A percentile compares a stretch with the other conserved stretches of the same genome.
These are phyloP conservation scores for Dioctria linearis DNA, from an alignment of 2,888 invertebrate species.

Conservation along the genomic window DNA sequence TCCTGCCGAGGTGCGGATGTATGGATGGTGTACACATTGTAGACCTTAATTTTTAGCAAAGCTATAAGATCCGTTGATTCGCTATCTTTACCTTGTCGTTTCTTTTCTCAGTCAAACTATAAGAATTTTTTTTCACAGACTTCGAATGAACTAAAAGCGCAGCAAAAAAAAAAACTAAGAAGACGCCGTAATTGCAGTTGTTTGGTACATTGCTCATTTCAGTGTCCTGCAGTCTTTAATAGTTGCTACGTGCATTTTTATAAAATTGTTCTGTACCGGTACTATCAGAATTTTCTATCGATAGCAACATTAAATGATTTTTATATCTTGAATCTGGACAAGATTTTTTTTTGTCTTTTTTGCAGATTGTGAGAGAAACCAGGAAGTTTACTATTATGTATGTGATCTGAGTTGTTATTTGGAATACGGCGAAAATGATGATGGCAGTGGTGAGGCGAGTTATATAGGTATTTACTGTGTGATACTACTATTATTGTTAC, in stretches of 20 bases:
- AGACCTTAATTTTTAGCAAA: constrained; percentile 52
- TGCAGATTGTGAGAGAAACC: background rate
- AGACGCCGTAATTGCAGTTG: constrained; percentile 52
- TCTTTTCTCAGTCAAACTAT: constrained; percentile 46
- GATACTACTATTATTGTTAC: too few relatives aligned
- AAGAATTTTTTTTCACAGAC: constrained; percentile 25
- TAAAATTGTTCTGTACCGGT: constrained; percentile 48
- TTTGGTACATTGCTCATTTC: constrained; percentile 53
- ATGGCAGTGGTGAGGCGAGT: too few relatives aligned
- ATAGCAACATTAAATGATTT: constrained; percentile 36
- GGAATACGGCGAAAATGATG: too few relatives aligned
- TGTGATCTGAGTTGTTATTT: too few relatives aligned
- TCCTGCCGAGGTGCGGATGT: constrained; percentile 15
- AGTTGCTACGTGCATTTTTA: constrained; percentile 52
- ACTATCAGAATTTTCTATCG: constrained; percentile 9
- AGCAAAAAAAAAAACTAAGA: constrained; percentile 36
- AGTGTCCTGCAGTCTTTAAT: constrained; percentile 50
- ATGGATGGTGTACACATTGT: background rate
- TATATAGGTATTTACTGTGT: too few relatives aligned
- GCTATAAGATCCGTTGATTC: constrained; percentile 40
- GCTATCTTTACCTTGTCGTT: constrained; percentile 28
- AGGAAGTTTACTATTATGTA: constrained; percentile 15
- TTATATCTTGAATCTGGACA: constrained; percentile 27
- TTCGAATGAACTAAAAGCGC: constrained; percentile 38
- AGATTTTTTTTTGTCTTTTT: background rate